Conservation (phyloP, 2,113 vertebrate genomes). For the Corythoichthys intestinalis region DNA sequence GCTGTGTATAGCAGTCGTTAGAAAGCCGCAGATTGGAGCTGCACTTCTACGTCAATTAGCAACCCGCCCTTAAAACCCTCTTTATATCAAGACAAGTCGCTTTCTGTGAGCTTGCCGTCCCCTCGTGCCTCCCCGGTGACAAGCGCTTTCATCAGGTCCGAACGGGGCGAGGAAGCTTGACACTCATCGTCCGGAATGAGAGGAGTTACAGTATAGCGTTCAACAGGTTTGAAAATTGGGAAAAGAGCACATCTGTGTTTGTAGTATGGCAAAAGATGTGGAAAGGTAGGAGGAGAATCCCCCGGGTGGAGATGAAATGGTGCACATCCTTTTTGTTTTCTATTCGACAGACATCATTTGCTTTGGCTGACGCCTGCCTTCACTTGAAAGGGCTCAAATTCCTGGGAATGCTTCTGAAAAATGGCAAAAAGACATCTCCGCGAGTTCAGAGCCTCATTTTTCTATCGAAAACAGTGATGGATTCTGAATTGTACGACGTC, state of each 20-base stretch:
- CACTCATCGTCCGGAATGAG: conserved; percentile 18
- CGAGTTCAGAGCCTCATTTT: not conserved
- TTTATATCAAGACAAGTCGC: not conserved
- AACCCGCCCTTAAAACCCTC: not conserved
- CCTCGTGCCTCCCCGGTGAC: not conserved
- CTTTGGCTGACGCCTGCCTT: conserved; percentile 32
- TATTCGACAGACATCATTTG: conserved; percentile 58
- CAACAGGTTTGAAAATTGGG: conserved; percentile 26
- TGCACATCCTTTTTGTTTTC: conserved; percentile 50
- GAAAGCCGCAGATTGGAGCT: not conserved
- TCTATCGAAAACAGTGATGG: too few species aligned
- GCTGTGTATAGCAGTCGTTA: conserved; percentile 36
- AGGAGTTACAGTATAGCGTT: conserved; percentile 12
- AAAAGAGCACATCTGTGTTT: conserved; percentile 67
- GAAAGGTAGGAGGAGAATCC: conserved; percentile 37
- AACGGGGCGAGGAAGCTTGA: not conserved
- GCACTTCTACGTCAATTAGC: not conserved
- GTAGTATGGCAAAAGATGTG: conserved; percentile 37
- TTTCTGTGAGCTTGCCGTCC: conserved; percentile 7
- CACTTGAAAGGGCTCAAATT: not conserved
- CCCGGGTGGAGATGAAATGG: conserved; percentile 42
- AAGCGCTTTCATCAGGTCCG: not conserved
- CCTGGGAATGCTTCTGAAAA: not conserved
- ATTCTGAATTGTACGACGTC: too few species aligned
- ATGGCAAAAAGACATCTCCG: not conserved